These are phyloP conservation scores for Luperina testacea DNA, from an alignment of 2,888 invertebrate genomes.

Conservation along the genomic window DNA sequence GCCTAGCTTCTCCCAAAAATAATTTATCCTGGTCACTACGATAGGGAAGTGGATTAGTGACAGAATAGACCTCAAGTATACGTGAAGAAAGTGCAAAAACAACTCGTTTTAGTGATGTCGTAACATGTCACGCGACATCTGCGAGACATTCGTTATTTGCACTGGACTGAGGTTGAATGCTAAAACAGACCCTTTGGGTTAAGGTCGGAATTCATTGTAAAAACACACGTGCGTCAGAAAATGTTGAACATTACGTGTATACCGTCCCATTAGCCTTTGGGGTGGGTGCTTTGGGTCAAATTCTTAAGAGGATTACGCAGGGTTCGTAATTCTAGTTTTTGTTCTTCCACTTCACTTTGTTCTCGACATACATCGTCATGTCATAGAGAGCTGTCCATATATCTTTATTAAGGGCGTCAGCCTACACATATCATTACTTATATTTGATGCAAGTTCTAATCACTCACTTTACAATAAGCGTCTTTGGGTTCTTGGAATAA, in stretches of 20 bases:
- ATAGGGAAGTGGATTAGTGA: background rate
- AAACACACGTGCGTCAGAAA: conserved; percentile 4
- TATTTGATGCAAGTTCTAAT: background rate
- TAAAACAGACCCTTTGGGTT: conserved; percentile 14
- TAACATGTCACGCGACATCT: conserved; percentile 8
- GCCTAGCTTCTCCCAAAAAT: background rate
- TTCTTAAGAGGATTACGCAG: conserved; percentile 36
- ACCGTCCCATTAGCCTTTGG: conserved; percentile 23
- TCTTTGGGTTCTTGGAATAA: background rate
- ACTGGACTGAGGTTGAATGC: conserved; percentile 5
- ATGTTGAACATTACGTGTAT: conserved; percentile 15
- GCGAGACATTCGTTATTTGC: conserved; percentile 23
- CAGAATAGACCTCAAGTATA: background rate
- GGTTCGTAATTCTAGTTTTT: conserved; percentile 25
- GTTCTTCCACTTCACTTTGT: conserved; percentile 18
- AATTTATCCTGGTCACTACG: background rate
- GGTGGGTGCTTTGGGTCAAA: conserved; percentile 14
- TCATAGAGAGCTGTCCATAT: conserved; percentile 1
- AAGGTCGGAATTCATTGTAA: conserved; percentile 20
- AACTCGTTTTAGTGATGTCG: background rate
- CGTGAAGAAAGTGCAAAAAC: conserved; percentile 18
- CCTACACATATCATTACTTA: background rate
- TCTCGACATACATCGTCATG: background rate
- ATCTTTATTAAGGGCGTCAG: background rate
- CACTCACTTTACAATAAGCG: conserved; percentile 1